Base-by-base conservation (phyloP, 2,888 invertebrate genomes). In the Hemaris fuciformis region DNA sequence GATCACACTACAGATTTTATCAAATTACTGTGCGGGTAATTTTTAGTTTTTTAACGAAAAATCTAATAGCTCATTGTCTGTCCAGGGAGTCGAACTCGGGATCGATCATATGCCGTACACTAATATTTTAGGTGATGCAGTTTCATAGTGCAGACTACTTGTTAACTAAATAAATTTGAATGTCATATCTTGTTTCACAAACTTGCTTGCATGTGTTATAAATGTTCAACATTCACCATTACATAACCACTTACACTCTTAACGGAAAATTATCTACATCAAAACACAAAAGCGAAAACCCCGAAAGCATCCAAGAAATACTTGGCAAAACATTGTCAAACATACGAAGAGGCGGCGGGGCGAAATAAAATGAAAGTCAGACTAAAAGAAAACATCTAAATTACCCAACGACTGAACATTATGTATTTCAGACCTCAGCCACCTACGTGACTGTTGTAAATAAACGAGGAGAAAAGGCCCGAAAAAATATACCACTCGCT, bases 381-480 rank as follows among this genome's bases (percentile, higher is more conserved):
- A 38, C 46, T 64, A 46, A 41, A 57, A 64, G 57, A 64, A 57
- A 62, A 59, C 59, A 62, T 60, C 60, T 63, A 62, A 62, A 66
- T 66, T 66, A 65, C 62, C 59, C 57, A 68, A 46, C 58, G 45
- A 45, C 64, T 61, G 65, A 62, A 63, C 60, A 65, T 69, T 66
- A 66, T 65, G 65, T 65, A 62, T 69, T 69, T 64, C 60, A 63
- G 63, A 23, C 61, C 45, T 57, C 25, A 43, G 34, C 53, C 58
- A 59, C 57, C 53, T 66, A 69, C 66, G 69, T 69, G 69, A 68
- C 68, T 56, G 59, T 62, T 58, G 61, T 67, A 65, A 62, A 66
- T 57, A 68, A 68, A 65, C 60, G 64, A 57, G 56, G 38, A 3
- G 64, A 34, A 60, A 53, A 62, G 25, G 42, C 61, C 58, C 22